These are phyloP conservation scores for Leucophenga maculata DNA, from an alignment of 2,888 invertebrate species.

Conservation along the genomic window DNA sequence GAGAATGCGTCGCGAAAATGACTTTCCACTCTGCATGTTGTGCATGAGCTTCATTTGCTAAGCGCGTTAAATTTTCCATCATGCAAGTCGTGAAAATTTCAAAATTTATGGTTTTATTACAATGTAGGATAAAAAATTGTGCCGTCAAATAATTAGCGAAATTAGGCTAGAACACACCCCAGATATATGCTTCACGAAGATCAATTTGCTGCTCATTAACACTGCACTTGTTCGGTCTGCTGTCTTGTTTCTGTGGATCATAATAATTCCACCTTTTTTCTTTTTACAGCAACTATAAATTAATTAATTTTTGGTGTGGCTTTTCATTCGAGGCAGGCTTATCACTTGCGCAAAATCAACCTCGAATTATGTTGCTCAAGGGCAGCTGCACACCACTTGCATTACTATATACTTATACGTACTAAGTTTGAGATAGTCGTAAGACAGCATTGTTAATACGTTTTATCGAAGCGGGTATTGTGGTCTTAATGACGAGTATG, in stretches of 20 bases:
- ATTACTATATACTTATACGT: neutral
- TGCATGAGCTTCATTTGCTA: slow-evolving; percentile 63
- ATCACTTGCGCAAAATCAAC: slow-evolving; percentile 54
- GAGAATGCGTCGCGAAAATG: neutral
- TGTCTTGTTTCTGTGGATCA: neutral
- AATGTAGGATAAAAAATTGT: neutral
- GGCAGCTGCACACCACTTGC: slow-evolving; percentile 56
- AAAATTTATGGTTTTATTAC: slow-evolving; percentile 39
- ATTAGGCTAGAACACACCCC: too few species aligned
- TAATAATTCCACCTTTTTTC: neutral
- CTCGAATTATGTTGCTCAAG: slow-evolving; percentile 40
- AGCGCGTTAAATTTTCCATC: slow-evolving; percentile 39
- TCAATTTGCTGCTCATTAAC: slow-evolving; percentile 15
- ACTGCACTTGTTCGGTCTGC: neutral
- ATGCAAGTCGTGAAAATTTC: slow-evolving; percentile 31
- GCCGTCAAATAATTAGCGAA: too few species aligned
- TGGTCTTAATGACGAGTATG: slow-evolving; percentile 30
- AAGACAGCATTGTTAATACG: slow-evolving; percentile 51
- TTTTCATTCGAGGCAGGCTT: slow-evolving; percentile 53
- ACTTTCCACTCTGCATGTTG: slow-evolving; percentile 25
- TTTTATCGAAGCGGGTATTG: slow-evolving; percentile 55
- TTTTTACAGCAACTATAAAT: slow-evolving; percentile 58
- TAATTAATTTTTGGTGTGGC: slow-evolving; percentile 70
- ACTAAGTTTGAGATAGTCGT: too few species aligned
- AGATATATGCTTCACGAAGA: too few species aligned